Evolutionary conservation across 35 echinoderm and acorn worm species (phyloP), one percentile per base, ranked within the genome.

Genomic region (Amphiura filiformis): DNA sequence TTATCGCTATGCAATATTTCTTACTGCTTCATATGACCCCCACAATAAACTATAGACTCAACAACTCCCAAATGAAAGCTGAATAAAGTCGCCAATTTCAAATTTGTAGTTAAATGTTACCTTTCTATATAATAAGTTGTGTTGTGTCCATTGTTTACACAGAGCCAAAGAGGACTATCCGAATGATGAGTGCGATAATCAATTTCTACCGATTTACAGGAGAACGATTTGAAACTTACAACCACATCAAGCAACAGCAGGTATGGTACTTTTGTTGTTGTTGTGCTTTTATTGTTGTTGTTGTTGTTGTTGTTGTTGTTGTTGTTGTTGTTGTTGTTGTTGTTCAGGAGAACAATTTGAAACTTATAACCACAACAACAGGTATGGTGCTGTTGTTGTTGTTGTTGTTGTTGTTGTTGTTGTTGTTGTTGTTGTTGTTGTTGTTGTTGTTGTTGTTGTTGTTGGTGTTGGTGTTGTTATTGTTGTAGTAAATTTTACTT

Each of bases 91-190:
- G n/a, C n/a, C n/a, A 61, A 15, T 13, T 15, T 61, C 56, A 61
- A 61, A 61, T 61, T 13, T n/a, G 7, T 77, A 31, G 5, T 28
- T 5, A 28, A 31, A 35, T 31, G 9, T 9, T 77, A 12, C 12
- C 28, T 77, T 77, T 9, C 7, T 9, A 9, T 28, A 31, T 12
- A 35, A 28, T n/a, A 30, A 22, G 15, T 40, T 81, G 34, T n/a
- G 13, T 90, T 86, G 13, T 82, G 77, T 84, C 36, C 79, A 0
- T 81, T 39, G 90, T 76, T 34, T 82, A 26, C 39, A 17, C 89
- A 97, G 95, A 97, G 52, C 95, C 95, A 14, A 97, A 97, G 78
- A 83, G 89, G 14, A 94, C 92, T 7, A 40, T 83, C 84, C 86
- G 95, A 40, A 90, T 94, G 47, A 23, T 97, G 38, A 97, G 95